Evolutionary conservation across 2,888 invertebrate species (phyloP).

Genomic region (Ophioninae sp.): DNA sequence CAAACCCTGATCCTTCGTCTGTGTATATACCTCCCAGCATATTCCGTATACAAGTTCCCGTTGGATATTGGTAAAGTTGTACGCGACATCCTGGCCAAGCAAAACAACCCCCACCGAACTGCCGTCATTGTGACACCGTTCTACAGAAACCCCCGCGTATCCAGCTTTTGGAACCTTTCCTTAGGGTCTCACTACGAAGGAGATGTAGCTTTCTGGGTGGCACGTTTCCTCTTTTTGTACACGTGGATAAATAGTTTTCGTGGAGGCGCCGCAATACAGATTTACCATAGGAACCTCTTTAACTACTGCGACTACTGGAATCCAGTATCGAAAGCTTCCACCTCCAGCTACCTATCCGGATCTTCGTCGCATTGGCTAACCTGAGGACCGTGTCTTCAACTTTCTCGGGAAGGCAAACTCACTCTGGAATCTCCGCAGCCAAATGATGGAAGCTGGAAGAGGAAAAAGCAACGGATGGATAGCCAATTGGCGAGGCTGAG

Average conservation of each 20-base stretch:
- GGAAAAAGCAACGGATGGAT: conserved; percentile 1
- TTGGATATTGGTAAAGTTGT: conserved; percentile 80
- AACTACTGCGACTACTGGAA: conserved; percentile 36
- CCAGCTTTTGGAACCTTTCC: conserved; percentile 37
- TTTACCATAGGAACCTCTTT: conserved; percentile 56
- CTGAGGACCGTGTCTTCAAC: conserved; percentile 46
- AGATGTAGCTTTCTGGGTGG: conserved; percentile 13
- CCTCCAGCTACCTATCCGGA: background rate
- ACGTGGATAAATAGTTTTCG: too few relatives aligned
- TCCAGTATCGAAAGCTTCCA: conserved; percentile 29
- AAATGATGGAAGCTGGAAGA: conserved; percentile 28
- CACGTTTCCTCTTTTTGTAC: background rate
- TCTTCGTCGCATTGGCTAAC: background rate
- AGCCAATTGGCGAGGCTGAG: conserved; percentile 47
- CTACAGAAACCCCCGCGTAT: conserved; percentile 2
- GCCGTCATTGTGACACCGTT: conserved; percentile 42
- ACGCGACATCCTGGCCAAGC: conserved; percentile 76
- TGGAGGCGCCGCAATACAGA: conserved; percentile 6
- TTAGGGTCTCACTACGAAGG: conserved; percentile 40
- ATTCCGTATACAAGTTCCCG: conserved; percentile 65
- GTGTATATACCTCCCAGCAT: conserved; percentile 34
- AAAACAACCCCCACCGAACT: conserved; percentile 56
- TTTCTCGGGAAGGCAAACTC: conserved; percentile 53
- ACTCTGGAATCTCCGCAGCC: conserved; percentile 43
- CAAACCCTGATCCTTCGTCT: conserved; percentile 18